A percentile compares a stretch with the other conserved stretches of the same genome.
Evolutionary conservation across 2,113 vertebrate genomes (phyloP).

Genomic region (Toxotes jaculatrix): DNA sequence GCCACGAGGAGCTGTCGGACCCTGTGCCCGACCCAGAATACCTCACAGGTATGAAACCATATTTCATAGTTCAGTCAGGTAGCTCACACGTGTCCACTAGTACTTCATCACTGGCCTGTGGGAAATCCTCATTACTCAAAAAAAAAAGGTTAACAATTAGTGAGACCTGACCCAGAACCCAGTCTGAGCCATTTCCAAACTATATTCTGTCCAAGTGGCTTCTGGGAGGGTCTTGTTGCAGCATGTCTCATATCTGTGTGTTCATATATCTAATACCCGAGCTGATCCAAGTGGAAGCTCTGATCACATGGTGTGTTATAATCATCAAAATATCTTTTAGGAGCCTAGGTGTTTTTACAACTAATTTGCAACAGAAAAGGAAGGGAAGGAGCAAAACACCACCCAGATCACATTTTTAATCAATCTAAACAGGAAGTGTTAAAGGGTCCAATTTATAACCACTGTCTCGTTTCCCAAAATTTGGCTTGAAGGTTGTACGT

Average conservation of each 20-base stretch:
- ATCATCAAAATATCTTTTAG: not conserved
- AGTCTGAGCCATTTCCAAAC: not conserved
- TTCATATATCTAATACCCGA: too few relatives aligned
- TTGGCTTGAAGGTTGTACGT: too few relatives aligned
- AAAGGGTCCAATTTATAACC: too few relatives aligned
- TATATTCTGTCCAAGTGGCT: not conserved
- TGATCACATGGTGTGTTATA: too few relatives aligned
- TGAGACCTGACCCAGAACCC: not conserved
- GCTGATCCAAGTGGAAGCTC: too few relatives aligned
- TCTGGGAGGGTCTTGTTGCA: not conserved
- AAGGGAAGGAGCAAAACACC: too few relatives aligned
- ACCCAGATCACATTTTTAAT: too few relatives aligned
- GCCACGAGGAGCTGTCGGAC: conserved; percentile 94
- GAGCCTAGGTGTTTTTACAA: not conserved
- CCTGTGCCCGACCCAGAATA: conserved; percentile 94
- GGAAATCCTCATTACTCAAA: conserved; percentile 5
- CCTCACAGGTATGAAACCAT: conserved; percentile 89
- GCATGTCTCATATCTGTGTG: not conserved
- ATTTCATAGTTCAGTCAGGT: conserved; percentile 44
- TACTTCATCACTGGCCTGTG: conserved; percentile 44
- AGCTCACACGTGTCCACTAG: conserved; percentile 23
- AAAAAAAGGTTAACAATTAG: not conserved
- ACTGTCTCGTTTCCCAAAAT: too few relatives aligned
- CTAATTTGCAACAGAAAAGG: too few relatives aligned
- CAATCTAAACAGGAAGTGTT: too few relatives aligned